phyloP scores from a whole-genome alignment of 2,113 vertebrate species.

The Anguilla japonica region DNA sequence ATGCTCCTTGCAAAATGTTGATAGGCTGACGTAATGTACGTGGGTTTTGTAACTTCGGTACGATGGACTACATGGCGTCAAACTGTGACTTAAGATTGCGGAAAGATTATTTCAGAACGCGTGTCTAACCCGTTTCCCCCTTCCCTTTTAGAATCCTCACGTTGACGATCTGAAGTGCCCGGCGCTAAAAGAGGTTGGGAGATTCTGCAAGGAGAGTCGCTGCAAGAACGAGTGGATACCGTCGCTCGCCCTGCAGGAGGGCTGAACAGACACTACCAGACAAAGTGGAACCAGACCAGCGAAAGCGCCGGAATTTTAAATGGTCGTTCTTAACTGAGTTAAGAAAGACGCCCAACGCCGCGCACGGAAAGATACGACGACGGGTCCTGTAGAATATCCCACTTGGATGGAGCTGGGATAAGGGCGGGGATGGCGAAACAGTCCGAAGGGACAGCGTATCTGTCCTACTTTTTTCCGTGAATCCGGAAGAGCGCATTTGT shows the following conservation, averaged over 20 bases:
- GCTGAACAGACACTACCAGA: slow-evolving; percentile 60
- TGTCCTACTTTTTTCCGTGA: background rate
- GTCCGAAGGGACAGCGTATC: background rate
- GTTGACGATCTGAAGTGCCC: slow-evolving; percentile 75
- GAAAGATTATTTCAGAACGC: too few relatives aligned
- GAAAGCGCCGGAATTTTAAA: background rate
- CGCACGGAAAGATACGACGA: background rate
- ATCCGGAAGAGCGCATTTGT: background rate
- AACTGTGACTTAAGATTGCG: too few relatives aligned
- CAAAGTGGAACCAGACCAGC: background rate
- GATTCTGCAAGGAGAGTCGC: slow-evolving; percentile 82
- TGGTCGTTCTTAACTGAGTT: background rate
- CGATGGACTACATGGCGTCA: background rate
- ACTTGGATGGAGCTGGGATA: background rate
- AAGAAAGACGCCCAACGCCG: background rate
- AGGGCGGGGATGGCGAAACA: background rate
- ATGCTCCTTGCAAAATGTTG: background rate
- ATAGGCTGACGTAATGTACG: background rate
- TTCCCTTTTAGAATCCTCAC: slow-evolving; percentile 72
- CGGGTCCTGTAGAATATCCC: background rate
- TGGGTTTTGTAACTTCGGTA: background rate
- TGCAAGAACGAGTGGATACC: slow-evolving; percentile 87
- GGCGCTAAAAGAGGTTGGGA: slow-evolving; percentile 77
- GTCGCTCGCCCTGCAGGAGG: slow-evolving; percentile 78
- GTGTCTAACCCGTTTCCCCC: background rate